Evolutionary conservation across 2,888 invertebrate species (phyloP), one percentile per base, ranked within the genome.

Genomic region (Acanthacorydalis orientalis): DNA sequence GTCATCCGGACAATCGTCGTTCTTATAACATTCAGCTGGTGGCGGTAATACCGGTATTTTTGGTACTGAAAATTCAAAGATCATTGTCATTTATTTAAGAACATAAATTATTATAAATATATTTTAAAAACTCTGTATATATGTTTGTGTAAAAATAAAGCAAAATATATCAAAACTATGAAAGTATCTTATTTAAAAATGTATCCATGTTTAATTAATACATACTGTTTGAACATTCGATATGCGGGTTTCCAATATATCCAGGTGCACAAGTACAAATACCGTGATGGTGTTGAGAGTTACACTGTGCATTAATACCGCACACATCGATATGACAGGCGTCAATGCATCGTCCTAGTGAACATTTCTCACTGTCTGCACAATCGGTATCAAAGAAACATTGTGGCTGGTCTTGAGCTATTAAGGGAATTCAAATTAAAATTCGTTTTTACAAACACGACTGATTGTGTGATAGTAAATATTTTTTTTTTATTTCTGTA

Each of bases 241-340:
- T 66, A 61, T 83, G 78, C 9, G 88, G 78, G 62, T 86, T 86
- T 57, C 88, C 88, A 35, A 70, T 73, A 59, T 83, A 88, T 16
- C 80, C 86, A 10, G 75, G 68, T 12, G 88, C 79, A 61, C 91
- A 91, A 11, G 74, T 72, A 60, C 91, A 91, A 43, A 80, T 72
- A 1, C 84, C 82, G 53, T 77, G 76, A 59, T 91, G 90, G 54
- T 80, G 78, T 16, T 72, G 61, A 1, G 88, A 80, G 58, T 74
- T 77, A 59, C 90, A 91, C 51, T 83, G 73, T 2, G 91, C 87
- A 58, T 89, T 89, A 44, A 83, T 70, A 49, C 90, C 91, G 57
- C 90, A 91, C 31, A 74, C 72, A 54, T 83, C 80, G 2, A 83
- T 70, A 51, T 74, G 74, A 57, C 91, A 91, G 6, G 88, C 87